Base-by-base conservation (phyloP, 2,113 vertebrate species). In the Verasper variegatus region DNA sequence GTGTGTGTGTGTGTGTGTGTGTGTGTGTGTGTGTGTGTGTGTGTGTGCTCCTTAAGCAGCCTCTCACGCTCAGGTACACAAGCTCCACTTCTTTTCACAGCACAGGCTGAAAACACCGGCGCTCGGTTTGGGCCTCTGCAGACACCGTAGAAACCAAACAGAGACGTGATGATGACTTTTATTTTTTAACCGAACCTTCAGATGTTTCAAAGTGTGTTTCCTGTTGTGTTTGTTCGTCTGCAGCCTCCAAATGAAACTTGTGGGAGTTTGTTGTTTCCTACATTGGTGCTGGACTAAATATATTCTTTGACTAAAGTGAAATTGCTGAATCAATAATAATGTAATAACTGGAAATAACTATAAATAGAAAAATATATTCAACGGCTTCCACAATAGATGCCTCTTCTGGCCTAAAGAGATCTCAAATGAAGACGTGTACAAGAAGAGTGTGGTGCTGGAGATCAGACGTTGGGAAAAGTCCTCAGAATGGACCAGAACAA, bases 11-110 rank as follows among this genome's bases (percentile, higher is more conserved):
- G 40, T 47, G 70, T 61, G 64, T 78, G 74, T 66, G 35, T 35
- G 35, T 37, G 35, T 79, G 76, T 31, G 27, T 31, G 27, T 31
- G 27, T 31, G 27, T 31, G 27, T 55, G 58, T 68, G 68, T 57
- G 66, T 0, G 40, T 18, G 35, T 74, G 78, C 82, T 90, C 82
- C 82, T 83, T 85, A 80, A 88, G 84, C 87, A 78, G 85, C 81
- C 67, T 90, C 86, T 89, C 86, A 90, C 81, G 81, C 89, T 87
- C 81, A 81, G 69, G 82, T 87, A 87, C 76, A 89, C 82, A 88
- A 84, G 81, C 81, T 80, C 59, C 74, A 68, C 83, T 89, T 87
- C 67, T 91, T 86, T 88, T 66, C 68, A 73, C 37, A 18, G 61
- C 54, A 8, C 51, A 37, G 57, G 11, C 60, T 71, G 18, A 85